These are phyloP conservation scores for Ardeotis arabs DNA, from an alignment of 2,113 vertebrate species.

Conservation along the genomic window DNA sequence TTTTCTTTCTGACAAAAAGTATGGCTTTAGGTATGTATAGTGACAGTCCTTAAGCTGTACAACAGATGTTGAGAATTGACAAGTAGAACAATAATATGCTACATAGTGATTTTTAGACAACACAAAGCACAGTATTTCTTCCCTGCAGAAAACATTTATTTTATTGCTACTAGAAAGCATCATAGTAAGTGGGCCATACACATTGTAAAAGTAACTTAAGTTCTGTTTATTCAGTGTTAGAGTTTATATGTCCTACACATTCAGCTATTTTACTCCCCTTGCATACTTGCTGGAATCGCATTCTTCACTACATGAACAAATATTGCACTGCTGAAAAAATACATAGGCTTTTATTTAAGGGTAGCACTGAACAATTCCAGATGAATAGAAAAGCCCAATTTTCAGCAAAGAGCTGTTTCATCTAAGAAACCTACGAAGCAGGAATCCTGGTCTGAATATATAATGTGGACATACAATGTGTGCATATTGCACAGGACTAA, in stretches of 20 bases:
- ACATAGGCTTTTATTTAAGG: not conserved
- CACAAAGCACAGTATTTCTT: not conserved
- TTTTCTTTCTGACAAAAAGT: not conserved
- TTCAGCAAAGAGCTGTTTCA: slow-evolving; percentile 2
- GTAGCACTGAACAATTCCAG: not conserved
- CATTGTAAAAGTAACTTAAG: not conserved
- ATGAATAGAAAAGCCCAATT: not conserved
- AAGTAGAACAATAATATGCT: slow-evolving; percentile 11
- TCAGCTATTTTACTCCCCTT: not conserved
- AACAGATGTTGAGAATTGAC: not conserved
- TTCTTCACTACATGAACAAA: slow-evolving; percentile 21
- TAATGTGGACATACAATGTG: not conserved
- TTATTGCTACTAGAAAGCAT: not conserved
- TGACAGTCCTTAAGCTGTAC: not conserved
- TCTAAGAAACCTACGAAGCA: slow-evolving; percentile 20
- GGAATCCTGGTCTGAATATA: not conserved
- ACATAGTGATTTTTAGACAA: not conserved
- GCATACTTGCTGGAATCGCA: not conserved
- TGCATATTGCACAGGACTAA: not conserved
- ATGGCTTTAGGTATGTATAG: not conserved
- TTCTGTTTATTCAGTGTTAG: slow-evolving; percentile 3
- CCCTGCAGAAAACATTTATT: not conserved
- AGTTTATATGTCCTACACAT: not conserved
- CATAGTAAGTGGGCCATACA: not conserved
- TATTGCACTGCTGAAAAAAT: not conserved